phyloP scores from a whole-genome alignment of 1,140 invertebrate species.

The Calliphora vicina region DNA sequence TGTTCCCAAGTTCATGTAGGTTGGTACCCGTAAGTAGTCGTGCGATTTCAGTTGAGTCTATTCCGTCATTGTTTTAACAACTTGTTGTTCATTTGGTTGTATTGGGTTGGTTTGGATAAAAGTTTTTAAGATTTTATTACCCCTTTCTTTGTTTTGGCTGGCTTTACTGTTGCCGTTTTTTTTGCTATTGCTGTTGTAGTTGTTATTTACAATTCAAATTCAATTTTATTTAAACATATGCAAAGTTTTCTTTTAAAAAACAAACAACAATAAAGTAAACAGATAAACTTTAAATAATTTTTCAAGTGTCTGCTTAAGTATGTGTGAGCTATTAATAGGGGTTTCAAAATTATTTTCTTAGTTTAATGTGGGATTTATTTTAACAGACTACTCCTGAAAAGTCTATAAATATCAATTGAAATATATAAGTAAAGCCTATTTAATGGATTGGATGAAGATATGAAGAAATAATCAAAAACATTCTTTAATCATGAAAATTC shows the following conservation, averaged over 20 bases:
- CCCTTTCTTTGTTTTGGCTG: neutral
- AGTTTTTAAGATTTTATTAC: neutral
- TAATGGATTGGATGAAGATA: too few species aligned
- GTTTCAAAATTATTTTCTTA: too few species aligned
- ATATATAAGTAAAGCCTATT: too few species aligned
- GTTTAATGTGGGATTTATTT: neutral
- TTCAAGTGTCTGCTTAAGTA: constrained; percentile 42
- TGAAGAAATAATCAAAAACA: too few species aligned
- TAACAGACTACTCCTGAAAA: too few species aligned
- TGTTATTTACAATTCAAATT: constrained; percentile 46
- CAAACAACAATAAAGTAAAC: constrained; percentile 38
- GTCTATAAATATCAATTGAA: too few species aligned
- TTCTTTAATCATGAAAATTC: too few species aligned
- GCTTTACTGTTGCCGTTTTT: too few species aligned
- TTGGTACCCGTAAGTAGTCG: neutral
- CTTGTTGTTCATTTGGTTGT: constrained; percentile 40
- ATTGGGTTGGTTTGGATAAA: neutral
- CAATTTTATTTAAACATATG: constrained; percentile 52
- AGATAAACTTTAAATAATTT: constrained; percentile 51
- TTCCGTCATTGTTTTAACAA: constrained; percentile 29
- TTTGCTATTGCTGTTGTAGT: neutral
- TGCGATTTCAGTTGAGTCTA: neutral
- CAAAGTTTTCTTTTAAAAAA: constrained; percentile 43
- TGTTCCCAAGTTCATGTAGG: too few species aligned
- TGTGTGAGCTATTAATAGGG: neutral